Evolutionary conservation across 2,113 vertebrate species (phyloP), one percentile per base, ranked within the genome.

Genomic region (Elgaria multicarinata): DNA sequence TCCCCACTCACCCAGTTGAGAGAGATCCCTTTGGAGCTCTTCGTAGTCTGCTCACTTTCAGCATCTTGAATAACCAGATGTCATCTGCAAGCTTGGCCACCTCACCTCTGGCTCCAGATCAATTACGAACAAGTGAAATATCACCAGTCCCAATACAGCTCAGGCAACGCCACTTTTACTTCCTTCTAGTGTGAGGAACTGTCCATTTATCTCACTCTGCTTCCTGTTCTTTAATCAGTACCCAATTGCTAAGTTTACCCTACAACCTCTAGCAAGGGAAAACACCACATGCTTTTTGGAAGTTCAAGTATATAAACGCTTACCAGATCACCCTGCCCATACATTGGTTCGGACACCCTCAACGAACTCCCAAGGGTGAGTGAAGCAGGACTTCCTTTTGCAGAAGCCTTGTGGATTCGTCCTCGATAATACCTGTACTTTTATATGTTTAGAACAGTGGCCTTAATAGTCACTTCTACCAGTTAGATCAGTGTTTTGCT

Each of bases 381-480:
- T 0, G 1, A 14, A 10, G 74, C 10, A n/a, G 10, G 75, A 24
- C 74, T 76, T 76, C 42, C 5, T 13, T 44, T 39, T 18, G 33
- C 20, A 55, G 50, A 80, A 53, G 50, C 0, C 33, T 5, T 28
- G 4, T 33, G 20, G 0, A 1, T 46, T 4, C 26, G 2, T 64
- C 62, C 62, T 64, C 22, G 26, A 26, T 22, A 64, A 64, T 4
- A 2, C 26, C 66, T 67, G 28, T 31, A 31, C 28, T 26, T 5
- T 9, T 26, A 10, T 14, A 31, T 2, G 66, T 31, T 67, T 0
- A 58, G 4, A 50, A 1, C 0, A 0, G 0, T 2, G 2, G 0
- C 1, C 12, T 4, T 24, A 3, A 0, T 0, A 0, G 10, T 53
- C 7, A 10, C 12, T 53, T 53, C 50, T 10, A 53, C 50, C 50